Conservation (phyloP, 2,888 invertebrate species). For the Aspidapion aeneum region DNA sequence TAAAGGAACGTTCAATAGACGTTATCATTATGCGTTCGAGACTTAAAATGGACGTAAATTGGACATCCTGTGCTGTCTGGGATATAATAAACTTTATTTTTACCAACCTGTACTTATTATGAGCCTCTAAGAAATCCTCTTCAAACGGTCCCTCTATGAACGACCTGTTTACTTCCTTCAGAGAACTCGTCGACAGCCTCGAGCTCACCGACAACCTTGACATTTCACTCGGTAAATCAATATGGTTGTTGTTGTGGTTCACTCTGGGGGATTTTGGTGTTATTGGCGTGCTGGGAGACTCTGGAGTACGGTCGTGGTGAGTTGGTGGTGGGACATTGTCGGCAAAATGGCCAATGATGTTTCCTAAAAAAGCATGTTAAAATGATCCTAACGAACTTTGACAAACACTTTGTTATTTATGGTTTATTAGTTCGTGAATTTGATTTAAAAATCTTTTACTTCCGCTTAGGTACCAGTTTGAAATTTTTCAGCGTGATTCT, state of each 20-base stretch:
- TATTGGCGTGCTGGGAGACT: conserved; percentile 19
- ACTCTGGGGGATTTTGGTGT: conserved; percentile 30
- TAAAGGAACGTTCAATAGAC: too few species aligned
- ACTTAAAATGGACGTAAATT: too few species aligned
- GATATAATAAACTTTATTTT: too few species aligned
- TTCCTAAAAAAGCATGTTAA: conserved; percentile 40
- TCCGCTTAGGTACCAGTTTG: too few species aligned
- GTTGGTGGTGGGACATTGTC: conserved; percentile 66
- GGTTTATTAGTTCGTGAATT: too few species aligned
- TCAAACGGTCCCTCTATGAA: conserved; percentile 54
- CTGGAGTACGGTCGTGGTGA: not conserved
- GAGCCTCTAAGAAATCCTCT: conserved; percentile 67
- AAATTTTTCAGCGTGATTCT: too few species aligned
- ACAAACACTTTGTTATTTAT: too few species aligned
- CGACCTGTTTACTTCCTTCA: conserved; percentile 27
- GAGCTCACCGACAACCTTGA: conserved; percentile 17
- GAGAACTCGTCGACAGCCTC: conserved; percentile 48
- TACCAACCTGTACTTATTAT: conserved; percentile 58
- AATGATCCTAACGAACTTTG: too few species aligned
- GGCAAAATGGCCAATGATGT: conserved; percentile 69
- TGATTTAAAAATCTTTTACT: too few species aligned
- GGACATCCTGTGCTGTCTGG: too few species aligned
- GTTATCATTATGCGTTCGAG: too few species aligned
- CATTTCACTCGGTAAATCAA: conserved; percentile 4
- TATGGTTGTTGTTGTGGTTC: conserved; percentile 60